These are phyloP conservation scores for Graphium colonna DNA, from an alignment of 2,888 invertebrate genomes.

Conservation along the genomic window DNA sequence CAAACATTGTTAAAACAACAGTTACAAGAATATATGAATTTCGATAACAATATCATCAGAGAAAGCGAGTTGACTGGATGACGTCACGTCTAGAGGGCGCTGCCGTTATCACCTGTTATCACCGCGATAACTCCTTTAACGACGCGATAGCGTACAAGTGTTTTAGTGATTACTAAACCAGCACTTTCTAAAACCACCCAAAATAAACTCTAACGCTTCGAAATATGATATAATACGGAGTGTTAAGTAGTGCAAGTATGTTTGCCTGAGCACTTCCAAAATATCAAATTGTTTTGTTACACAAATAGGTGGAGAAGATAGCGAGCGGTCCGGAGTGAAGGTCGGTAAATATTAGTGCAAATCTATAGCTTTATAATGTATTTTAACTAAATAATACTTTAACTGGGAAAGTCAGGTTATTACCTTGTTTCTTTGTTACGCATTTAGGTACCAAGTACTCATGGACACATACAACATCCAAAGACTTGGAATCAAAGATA, in stretches of 20 bases:
- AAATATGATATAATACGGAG: background rate
- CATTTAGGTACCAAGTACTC: too few relatives aligned
- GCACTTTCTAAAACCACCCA: background rate
- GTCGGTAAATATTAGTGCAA: slow-evolving; percentile 8
- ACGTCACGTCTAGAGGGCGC: slow-evolving; percentile 30
- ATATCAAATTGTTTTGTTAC: slow-evolving; percentile 19
- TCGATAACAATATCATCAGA: background rate
- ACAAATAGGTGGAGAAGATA: slow-evolving; percentile 10
- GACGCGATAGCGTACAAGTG: slow-evolving; percentile 21
- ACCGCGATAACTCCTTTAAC: slow-evolving; percentile 24
- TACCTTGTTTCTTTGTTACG: too few relatives aligned
- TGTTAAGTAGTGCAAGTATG: background rate
- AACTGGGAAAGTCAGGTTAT: background rate
- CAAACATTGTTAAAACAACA: too few relatives aligned
- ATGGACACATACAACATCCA: too few relatives aligned
- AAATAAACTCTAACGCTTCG: background rate
- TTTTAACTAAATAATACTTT: background rate
- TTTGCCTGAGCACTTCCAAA: slow-evolving; percentile 9
- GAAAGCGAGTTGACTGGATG: slow-evolving; percentile 23
- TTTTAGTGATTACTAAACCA: slow-evolving; percentile 11
- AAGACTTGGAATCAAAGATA: too few relatives aligned
- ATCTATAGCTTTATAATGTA: background rate
- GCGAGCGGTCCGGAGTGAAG: background rate
- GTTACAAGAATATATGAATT: too few relatives aligned
- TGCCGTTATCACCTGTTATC: slow-evolving; percentile 30